Conservation (phyloP, 2,888 invertebrate genomes). For the Eupithecia inturbata region DNA sequence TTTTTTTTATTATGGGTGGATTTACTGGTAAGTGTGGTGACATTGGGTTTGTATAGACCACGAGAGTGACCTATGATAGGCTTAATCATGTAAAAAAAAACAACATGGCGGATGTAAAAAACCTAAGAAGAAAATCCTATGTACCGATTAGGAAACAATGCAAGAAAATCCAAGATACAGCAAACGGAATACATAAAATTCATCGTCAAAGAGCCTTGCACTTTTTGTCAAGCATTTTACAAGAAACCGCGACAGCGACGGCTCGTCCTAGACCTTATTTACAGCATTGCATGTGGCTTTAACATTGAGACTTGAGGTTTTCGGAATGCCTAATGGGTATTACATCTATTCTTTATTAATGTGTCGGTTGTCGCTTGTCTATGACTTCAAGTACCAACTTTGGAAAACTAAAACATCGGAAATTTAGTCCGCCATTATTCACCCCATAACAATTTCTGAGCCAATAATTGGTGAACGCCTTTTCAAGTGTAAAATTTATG, state of each 20-base stretch:
- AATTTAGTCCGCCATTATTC: background rate
- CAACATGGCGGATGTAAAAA: background rate
- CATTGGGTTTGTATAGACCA: background rate
- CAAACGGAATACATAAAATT: background rate
- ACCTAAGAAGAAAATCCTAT: background rate
- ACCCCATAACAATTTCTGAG: background rate
- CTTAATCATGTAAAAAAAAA: background rate
- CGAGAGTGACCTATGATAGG: background rate
- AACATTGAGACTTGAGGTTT: constrained; percentile 3
- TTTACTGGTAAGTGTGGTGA: too few species aligned
- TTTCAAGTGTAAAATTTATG: background rate
- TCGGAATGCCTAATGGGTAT: constrained; percentile 1
- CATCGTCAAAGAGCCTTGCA: background rate
- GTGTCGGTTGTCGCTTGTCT: background rate
- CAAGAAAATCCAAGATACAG: background rate
- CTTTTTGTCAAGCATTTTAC: background rate
- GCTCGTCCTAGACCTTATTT: background rate
- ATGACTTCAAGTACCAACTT: background rate
- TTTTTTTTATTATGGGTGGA: too few species aligned
- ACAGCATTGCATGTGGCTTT: background rate
- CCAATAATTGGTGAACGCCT: background rate
- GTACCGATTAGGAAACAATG: background rate
- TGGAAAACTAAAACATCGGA: background rate
- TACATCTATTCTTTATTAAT: background rate
- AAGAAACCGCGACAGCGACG: background rate